phyloP scores from a whole-genome alignment of 37 sponge, comb jelly and placozoan species.

The Geodia barretti region DNA sequence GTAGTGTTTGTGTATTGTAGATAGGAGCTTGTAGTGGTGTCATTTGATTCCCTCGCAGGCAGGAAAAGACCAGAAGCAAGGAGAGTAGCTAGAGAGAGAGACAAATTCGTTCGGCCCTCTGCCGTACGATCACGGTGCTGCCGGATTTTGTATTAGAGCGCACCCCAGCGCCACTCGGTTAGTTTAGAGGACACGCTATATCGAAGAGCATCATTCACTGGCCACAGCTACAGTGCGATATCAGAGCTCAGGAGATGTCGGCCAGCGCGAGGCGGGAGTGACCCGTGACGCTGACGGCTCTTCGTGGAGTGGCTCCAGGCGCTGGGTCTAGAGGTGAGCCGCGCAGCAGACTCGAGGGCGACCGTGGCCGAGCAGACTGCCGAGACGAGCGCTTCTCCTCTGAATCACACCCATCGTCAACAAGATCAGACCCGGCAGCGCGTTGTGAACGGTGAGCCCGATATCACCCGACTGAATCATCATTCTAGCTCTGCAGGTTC shows the following conservation, averaged over 20 bases:
- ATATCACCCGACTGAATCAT: no score
- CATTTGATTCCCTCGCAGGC: background rate
- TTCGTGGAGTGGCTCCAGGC: slow-evolving; percentile 63
- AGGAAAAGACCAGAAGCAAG: no score
- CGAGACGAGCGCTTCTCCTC: slow-evolving; percentile 69
- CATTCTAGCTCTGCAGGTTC: background rate
- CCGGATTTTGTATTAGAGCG: no score
- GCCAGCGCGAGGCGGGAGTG: background rate
- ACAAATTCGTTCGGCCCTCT: background rate
- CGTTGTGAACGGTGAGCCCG: slow-evolving; percentile 68
- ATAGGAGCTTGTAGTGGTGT: background rate
- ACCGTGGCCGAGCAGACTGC: slow-evolving; percentile 39
- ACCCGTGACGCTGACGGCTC: slow-evolving; percentile 18
- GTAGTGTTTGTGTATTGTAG: background rate
- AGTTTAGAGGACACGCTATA: no score
- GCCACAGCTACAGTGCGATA: background rate
- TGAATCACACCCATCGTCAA: slow-evolving; percentile 88
- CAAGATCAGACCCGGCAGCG: slow-evolving; percentile 69
- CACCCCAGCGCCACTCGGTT: no score
- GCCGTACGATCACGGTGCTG: slow-evolving; percentile 1
- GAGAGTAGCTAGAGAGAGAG: background rate
- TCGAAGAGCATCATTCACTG: no score
- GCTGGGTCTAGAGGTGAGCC: slow-evolving; percentile 36
- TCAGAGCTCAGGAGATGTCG: background rate
- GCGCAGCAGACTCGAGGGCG: slow-evolving; percentile 21